Percentiles rank a stretch among this genome's conserved stretches.
Evolutionary conservation across 2,113 vertebrate species (phyloP).

Genomic region (Syngnathoides biaculeatus): DNA sequence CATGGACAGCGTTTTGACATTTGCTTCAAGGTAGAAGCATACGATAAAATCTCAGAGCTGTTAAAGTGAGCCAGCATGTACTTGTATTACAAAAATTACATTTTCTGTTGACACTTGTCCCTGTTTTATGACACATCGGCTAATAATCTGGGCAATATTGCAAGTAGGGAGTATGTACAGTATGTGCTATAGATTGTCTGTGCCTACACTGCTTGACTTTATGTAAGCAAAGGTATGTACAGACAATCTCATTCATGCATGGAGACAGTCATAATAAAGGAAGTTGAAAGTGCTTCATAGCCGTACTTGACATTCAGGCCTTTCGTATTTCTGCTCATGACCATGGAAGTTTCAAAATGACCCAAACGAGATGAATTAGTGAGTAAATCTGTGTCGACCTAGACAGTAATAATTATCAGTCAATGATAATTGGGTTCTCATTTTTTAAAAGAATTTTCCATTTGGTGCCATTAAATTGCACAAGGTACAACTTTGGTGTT

Average conservation of each 20-base stretch:
- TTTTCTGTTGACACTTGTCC: neutral
- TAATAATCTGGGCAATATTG: neutral
- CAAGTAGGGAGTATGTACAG: too few relatives aligned
- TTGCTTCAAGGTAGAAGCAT: neutral
- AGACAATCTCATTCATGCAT: neutral
- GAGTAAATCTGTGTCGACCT: neutral
- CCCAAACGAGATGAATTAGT: neutral
- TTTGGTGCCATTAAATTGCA: neutral
- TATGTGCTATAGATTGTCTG: neutral
- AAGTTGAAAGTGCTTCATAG: too few relatives aligned
- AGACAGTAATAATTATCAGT: neutral
- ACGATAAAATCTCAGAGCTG: neutral
- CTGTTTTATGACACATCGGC: neutral
- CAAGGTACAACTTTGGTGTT: neutral
- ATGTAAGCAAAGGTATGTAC: neutral
- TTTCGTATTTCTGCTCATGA: neutral
- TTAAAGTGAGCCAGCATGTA: neutral
- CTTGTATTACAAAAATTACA: neutral
- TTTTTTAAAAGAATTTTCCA: neutral
- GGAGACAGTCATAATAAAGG: neutral
- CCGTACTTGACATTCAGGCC: too few relatives aligned
- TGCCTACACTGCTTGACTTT: neutral
- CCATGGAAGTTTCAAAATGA: neutral
- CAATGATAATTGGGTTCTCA: neutral
- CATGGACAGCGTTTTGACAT: neutral